Conservation (phyloP, 2,797 vertebrate species). For the Morus bassanus region DNA sequence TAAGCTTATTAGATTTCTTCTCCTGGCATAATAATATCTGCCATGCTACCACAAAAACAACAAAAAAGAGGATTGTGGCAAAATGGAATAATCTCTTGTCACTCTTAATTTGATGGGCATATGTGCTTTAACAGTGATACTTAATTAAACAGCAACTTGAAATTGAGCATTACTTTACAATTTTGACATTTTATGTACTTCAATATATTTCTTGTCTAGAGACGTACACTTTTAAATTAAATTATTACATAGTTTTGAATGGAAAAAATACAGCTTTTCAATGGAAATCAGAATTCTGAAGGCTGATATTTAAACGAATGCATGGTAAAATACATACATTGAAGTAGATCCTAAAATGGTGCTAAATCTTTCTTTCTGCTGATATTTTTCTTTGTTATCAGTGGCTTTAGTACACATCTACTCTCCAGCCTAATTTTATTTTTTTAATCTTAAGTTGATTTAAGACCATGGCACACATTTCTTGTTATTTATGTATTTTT, state of each 20-base stretch:
- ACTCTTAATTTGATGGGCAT: neutral
- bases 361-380: neutral
- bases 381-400: neutral
- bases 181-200: neutral
- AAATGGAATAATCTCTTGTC: neutral
- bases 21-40: neutral
- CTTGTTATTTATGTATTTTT: neutral
- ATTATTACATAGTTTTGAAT: neutral
- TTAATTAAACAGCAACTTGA: neutral
- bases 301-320: rapidly evolving
- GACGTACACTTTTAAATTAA: neutral
- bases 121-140: neutral
- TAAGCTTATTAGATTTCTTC: neutral
- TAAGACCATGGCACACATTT: neutral
- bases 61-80: neutral
- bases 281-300: neutral
- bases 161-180: neutral
- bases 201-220: neutral
- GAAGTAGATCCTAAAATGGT: neutral
- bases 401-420: neutral
- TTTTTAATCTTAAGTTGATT: neutral
- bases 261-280: neutral
- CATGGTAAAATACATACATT: neutral
- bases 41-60: neutral
- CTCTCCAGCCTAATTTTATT: neutral